Conservation (phyloP, 2,888 invertebrate genomes). For the Athalia circularis region DNA sequence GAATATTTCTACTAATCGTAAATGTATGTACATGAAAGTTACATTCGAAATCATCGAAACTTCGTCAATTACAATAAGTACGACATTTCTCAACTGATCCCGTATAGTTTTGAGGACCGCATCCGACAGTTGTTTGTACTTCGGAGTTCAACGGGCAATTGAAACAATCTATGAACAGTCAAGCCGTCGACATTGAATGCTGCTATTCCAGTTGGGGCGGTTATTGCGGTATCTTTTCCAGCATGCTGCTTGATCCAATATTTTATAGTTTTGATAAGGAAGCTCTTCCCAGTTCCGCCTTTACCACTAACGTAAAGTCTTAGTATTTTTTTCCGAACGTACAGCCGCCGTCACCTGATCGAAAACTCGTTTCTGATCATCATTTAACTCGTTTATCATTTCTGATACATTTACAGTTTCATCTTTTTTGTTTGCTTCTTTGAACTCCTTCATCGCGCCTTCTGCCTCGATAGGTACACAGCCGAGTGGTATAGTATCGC, state of each 20-base stretch:
- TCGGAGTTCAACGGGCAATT: no score
- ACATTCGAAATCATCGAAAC: slow-evolving; percentile 51
- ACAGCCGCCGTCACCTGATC: slow-evolving; percentile 8
- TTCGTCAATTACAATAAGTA: slow-evolving; percentile 58
- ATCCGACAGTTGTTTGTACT: slow-evolving; percentile 56
- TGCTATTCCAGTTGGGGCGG: slow-evolving; percentile 48
- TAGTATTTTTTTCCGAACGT: slow-evolving; percentile 48
- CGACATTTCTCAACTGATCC: slow-evolving; percentile 55
- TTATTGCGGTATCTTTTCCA: no score
- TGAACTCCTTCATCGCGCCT: no score
- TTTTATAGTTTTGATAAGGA: slow-evolving; percentile 50
- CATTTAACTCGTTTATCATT: no score
- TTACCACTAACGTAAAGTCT: slow-evolving; percentile 58
- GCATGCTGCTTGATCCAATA: no score
- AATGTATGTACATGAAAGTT: slow-evolving; percentile 54
- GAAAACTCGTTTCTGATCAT: no score
- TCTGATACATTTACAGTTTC: no score
- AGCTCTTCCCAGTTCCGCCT: slow-evolving; percentile 61
- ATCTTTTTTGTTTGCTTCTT: no score
- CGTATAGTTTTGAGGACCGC: slow-evolving; percentile 50
- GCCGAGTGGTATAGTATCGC: no score
- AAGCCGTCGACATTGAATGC: slow-evolving; percentile 62
- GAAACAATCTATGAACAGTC: slow-evolving; percentile 57
- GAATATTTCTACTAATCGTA: slow-evolving; percentile 58
- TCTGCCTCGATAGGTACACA: no score